Base-by-base conservation (phyloP, 2,113 vertebrate species). In the Pseudois nayaur region DNA sequence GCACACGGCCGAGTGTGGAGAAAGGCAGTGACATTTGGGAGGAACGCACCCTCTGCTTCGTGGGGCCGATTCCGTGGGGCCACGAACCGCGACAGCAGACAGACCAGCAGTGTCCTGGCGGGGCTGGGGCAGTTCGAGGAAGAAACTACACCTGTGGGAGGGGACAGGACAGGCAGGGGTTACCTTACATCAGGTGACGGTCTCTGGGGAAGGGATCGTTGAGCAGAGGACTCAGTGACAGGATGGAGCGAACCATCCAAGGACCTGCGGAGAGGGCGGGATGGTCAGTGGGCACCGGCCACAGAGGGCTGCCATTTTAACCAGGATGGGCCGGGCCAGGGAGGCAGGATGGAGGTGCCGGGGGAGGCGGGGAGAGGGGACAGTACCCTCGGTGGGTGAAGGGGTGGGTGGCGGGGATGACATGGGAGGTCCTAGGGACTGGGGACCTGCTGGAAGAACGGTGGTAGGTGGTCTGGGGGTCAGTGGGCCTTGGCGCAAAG, bases 1-100 rank as follows among this genome's bases (percentile, higher is more conserved):
- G 4, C 16, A 3, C 3, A 1, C 0, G 0, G 3, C 74, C 19
- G 1, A 23, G 45, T 2, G 4, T 21, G n/a, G 27, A 78, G 27
- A 12, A 23, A 74, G 40, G 29, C 0, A 1, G 43, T 7, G 25
- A 48, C 62, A 4, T 0, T 10, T 31, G 0, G 57, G 60, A 13
- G 0, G 17, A 45, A 29, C 4, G 0, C 21, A 12, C 3, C 4
- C 36, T 84, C 16, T 5, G 43, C 9, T 62, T 31, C 1, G 0
- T 3, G 8, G 12, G 36, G n/a, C 40, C 2, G 1, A 3, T 0
- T 7, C 31, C 12, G 2, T 14, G 17, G 45, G 16, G 40, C 16
- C 23, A 48, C 1, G 3, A 50, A 55, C 3, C 0, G 10, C 4
- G 1, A 16, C 64, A 15, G 60, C 43, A 27, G 33, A 50, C 57